These are phyloP conservation scores for Zaprionus ornatus DNA, from an alignment of 1,140 invertebrate genomes.

Conservation along the genomic window DNA sequence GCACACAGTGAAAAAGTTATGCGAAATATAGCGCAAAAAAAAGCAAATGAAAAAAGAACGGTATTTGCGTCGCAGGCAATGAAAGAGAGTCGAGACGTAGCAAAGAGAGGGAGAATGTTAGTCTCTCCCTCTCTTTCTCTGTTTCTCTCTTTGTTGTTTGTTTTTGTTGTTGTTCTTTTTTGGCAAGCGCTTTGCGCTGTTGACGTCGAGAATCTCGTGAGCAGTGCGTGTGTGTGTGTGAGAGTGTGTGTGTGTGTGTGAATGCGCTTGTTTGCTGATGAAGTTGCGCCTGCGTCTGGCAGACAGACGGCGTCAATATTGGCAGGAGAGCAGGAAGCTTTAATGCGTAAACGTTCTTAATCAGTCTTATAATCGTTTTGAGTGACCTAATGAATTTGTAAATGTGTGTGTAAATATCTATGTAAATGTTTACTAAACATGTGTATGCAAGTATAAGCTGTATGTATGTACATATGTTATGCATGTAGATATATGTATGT, in stretches of 20 bases:
- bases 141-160: too few relatives aligned
- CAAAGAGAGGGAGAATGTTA: slow-evolving; percentile 22
- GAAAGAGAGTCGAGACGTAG: slow-evolving; percentile 29
- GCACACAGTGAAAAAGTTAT: slow-evolving; percentile 63
- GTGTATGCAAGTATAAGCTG: neutral
- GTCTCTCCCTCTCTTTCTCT: slow-evolving; percentile 17
- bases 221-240: neutral
- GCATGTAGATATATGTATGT: neutral
- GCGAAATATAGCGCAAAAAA: slow-evolving; percentile 59
- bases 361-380: neutral
- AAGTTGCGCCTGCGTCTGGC: slow-evolving; percentile 39
- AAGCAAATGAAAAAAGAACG: slow-evolving; percentile 61
- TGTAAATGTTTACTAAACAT: too few relatives aligned
- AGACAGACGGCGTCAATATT: neutral
- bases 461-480: neutral
- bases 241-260: neutral
- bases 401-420: neutral
- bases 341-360: neutral
- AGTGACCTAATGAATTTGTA: neutral
- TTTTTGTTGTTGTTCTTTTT: slow-evolving; percentile 1
- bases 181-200: slow-evolving; percentile 22
- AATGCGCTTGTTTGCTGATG: neutral
- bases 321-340: neutral
- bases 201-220: slow-evolving; percentile 19
- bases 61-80: slow-evolving; percentile 76